These are phyloP conservation scores for Nomada lathburiana DNA, from an alignment of 2,888 invertebrate species.

Conservation along the genomic window DNA sequence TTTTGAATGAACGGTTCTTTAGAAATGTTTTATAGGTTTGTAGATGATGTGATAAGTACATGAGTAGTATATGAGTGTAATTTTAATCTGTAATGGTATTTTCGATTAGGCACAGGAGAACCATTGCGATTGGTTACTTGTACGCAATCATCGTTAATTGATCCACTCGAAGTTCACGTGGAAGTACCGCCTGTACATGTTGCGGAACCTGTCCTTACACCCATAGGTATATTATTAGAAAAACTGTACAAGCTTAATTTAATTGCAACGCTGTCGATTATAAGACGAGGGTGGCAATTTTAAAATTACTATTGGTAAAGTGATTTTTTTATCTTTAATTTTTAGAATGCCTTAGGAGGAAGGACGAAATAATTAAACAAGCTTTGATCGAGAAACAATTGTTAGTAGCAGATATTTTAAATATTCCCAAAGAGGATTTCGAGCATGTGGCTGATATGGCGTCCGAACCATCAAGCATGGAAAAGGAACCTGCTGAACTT, in stretches of 20 bases:
- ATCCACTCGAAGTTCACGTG: constrained; percentile 91
- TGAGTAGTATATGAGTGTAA: not conserved
- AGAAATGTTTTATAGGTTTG: no score
- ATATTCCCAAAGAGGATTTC: constrained; percentile 90
- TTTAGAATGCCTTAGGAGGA: constrained; percentile 90
- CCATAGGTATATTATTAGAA: constrained; percentile 86
- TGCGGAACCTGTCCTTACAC: constrained; percentile 91
- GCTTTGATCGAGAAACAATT: constrained; percentile 90
- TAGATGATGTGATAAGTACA: not conserved
- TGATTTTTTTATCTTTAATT: constrained; percentile 45
- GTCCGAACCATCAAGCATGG: constrained; percentile 86
- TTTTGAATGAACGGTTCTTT: no score
- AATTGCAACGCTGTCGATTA: no score
- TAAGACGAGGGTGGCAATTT: not conserved
- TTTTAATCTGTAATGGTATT: not conserved
- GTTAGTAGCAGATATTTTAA: constrained; percentile 91
- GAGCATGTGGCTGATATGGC: constrained; percentile 89
- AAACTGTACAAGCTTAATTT: no score
- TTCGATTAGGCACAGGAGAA: constrained; percentile 78
- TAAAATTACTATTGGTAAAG: not conserved
- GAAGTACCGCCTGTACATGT: constrained; percentile 90
- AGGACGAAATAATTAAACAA: constrained; percentile 89
- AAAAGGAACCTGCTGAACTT: constrained; percentile 88
- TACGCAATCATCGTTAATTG: constrained; percentile 87
- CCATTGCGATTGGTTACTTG: constrained; percentile 86